Evolutionary conservation across 1,140 invertebrate genomes (phyloP).

Genomic region (Planococcus citri): DNA sequence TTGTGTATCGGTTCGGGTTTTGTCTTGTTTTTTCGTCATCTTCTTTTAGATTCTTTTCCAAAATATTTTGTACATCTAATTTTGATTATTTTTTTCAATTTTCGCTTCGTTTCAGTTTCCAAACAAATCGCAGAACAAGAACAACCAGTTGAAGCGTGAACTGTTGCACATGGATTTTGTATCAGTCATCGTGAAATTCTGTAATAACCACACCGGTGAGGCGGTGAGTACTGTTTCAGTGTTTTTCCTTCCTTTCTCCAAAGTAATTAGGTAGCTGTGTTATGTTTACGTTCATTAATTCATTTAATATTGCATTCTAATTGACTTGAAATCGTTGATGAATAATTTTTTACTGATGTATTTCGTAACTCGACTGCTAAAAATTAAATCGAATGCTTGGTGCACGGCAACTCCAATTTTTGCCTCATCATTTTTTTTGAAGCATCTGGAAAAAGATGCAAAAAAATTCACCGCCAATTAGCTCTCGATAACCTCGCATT

Average conservation of each 20-base stretch:
- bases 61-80: too few relatives aligned
- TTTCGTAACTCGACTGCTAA: neutral
- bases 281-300: neutral
- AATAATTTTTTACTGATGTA: neutral
- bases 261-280: neutral
- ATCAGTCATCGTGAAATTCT: neutral
- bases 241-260: neutral
- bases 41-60: too few relatives aligned
- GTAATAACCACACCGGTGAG: too few relatives aligned
- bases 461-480: too few relatives aligned
- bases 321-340: neutral
- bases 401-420: neutral
- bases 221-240: too few relatives aligned
- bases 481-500: too few relatives aligned
- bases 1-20: too few relatives aligned
- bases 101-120: too few relatives aligned
- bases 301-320: neutral
- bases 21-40: too few relatives aligned
- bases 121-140: too few relatives aligned
- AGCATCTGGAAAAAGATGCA: neutral
- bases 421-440: neutral
- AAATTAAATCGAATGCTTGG: neutral
- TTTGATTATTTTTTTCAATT: too few relatives aligned
- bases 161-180: neutral
- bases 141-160: neutral